These are phyloP conservation scores for Lycaena phlaeas DNA, from an alignment of 2,888 invertebrate genomes.

Conservation along the genomic window DNA sequence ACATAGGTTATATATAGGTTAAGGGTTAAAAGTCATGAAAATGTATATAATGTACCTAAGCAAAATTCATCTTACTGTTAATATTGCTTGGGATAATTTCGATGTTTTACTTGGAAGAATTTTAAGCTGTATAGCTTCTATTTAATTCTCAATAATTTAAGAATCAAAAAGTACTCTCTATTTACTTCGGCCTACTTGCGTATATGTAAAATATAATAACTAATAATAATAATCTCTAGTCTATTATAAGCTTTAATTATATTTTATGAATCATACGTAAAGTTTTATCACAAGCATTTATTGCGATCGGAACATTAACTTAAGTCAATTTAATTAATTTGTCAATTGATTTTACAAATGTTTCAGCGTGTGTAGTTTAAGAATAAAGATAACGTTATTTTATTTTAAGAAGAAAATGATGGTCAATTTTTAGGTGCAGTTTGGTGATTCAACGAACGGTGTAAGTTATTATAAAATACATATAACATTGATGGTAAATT, in stretches of 20 bases:
- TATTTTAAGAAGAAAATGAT: neutral
- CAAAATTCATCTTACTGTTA: no score
- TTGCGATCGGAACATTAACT: neutral
- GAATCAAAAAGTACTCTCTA: no score
- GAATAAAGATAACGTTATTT: neutral
- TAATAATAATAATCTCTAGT: neutral
- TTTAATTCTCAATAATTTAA: no score
- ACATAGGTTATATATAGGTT: no score
- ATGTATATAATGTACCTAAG: no score
- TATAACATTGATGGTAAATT: neutral
- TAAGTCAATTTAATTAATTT: slow-evolving; percentile 11
- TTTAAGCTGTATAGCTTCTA: no score
- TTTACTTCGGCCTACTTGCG: no score
- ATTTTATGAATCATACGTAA: slow-evolving; percentile 1
- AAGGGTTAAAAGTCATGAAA: no score
- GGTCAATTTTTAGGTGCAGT: slow-evolving; percentile 9
- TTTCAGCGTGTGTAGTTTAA: neutral
- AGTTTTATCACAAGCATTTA: neutral
- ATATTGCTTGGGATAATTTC: no score
- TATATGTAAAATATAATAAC: no score
- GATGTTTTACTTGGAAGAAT: no score
- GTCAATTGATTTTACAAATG: slow-evolving; percentile 7
- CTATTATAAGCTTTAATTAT: slow-evolving; percentile 6
- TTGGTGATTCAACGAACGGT: slow-evolving; percentile 1
- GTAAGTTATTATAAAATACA: neutral